phyloP scores from a whole-genome alignment of 64 coral and sea anemone genomes.

The Stichodactyla helianthus region DNA sequence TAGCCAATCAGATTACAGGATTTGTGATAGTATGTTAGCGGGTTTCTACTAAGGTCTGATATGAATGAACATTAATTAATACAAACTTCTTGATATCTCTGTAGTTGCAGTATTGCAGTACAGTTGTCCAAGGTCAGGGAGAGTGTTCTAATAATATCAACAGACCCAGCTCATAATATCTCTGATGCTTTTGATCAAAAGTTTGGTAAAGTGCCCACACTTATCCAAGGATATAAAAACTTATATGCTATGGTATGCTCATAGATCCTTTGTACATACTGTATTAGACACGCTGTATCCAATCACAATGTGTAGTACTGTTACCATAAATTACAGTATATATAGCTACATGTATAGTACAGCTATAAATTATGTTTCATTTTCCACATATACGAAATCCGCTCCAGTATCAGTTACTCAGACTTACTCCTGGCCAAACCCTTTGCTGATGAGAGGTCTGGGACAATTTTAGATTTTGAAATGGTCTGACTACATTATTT shows the following conservation, averaged over 20 bases:
- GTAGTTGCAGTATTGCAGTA: conserved; percentile 87
- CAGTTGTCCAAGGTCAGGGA: conserved; percentile 81
- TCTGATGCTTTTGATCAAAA: conserved; percentile 99
- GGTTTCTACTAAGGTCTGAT: not conserved
- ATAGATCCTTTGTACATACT: too few species aligned
- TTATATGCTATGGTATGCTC: conserved; percentile 86
- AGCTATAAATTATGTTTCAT: too few species aligned
- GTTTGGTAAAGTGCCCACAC: conserved; percentile 91
- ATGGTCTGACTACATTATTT: not conserved
- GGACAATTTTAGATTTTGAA: not conserved
- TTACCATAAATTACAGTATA: too few species aligned
- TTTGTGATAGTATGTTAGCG: not conserved
- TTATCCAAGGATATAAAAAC: conserved; percentile 66
- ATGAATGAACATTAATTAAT: too few species aligned
- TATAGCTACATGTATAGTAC: too few species aligned
- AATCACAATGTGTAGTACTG: too few species aligned
- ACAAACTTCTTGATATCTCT: not conserved
- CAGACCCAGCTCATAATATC: conserved; percentile 98
- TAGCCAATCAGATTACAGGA: too few species aligned
- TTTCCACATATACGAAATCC: too few species aligned
- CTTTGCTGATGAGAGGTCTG: not conserved
- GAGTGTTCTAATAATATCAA: conserved; percentile 90
- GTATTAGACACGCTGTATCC: too few species aligned
- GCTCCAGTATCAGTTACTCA: too few species aligned
- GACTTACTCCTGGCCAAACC: too few species aligned